Base-by-base conservation (phyloP, 2,888 invertebrate genomes). In the Eristalinus aeneus region DNA sequence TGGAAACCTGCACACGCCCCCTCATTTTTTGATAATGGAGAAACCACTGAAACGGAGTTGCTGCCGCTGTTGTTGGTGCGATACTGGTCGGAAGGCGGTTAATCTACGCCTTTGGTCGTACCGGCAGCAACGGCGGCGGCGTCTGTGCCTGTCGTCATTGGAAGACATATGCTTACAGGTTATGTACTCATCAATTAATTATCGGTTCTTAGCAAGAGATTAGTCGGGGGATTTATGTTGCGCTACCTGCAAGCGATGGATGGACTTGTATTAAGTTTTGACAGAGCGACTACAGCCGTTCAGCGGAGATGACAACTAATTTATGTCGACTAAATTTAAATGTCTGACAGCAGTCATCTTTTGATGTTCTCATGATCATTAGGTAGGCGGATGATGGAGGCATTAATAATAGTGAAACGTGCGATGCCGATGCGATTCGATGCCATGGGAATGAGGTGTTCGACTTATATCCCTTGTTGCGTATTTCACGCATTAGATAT, bases 131-230 rank as follows among this genome's bases (percentile, higher is more conserved):
- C 58, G 9, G 31, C 22, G 3, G 46, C 58, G 34, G 72, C 27
- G 65, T 53, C 67, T 73, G 22, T 11, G 8, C 23, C 56, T 36
- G 20, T 16, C 53, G n/a, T 64, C 39, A 34, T 31, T n/a, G n/a
- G 46, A 46, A 46, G 46, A 46, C 8, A 22, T 56, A 56, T 23
- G 56, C 56, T 27, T 61, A 54, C 76, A 68, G 61, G 68, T 46
- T 76, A 68, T 69, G 68, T 76, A 76, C 76, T 76, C 61, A 71
- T 71, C 77, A 68, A 78, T 77, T 77, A 73, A 68, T 73, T 82
- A 77, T 63, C 39, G 9, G 63, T 68, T 77, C 64, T 75, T 60
- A 58, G 74, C 22, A 4, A 11, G 23, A 67, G 74, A 60, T 67
- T 75, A 75, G 65, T 63, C 61, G 67, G 54, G 46, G 39, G 77